Base-by-base conservation (phyloP, 2,113 vertebrate species). In the Petromus typicus region DNA sequence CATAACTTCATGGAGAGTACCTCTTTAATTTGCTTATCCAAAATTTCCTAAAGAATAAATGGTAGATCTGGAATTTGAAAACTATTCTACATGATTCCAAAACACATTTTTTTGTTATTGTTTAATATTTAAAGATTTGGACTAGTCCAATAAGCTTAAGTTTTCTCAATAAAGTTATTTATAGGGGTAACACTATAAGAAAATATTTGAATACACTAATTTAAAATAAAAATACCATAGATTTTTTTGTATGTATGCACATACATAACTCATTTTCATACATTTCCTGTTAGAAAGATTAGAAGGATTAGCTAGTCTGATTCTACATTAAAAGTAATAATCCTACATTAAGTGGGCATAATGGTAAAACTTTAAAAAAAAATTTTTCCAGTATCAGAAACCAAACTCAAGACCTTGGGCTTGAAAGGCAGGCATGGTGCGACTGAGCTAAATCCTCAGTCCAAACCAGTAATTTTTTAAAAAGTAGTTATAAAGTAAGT, bases 91-190 rank as follows among this genome's bases (percentile, higher is more conserved):
- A 32, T 82, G 17, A 71, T 83, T 79, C 54, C 63, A 87, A 66
- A 87, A 54, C n/a, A n/a, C n/a, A n/a, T n/a, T 87, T 95, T 75
- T 86, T 71, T 64, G 22, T 78, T 87, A 13, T 73, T 45, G 32
- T 89, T 81, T 40, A 93, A 90, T 86, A 85, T 4, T 12, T 3
- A 80, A 79, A 94, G 83, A 79, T 66, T 83, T 57, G 34, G 69
- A 73, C 56, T 22, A 20, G 57, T 79, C 37, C 30, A 93, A 25
- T 79, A 93, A 91, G n/a, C 17, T 93, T 96, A 73, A 57, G 10
- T 87, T 93, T 79, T 54, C 18, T 86, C 61, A 79, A 34, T 64
- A 91, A 90, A 84, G 37, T 83, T 90, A 18, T 34, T 71, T 83
- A 71, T 69, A 63, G 37, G 45, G 64, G n/a, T 88, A 34, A 59